Percentiles rank a stretch among this genome's conserved stretches.
phyloP scores from a whole-genome alignment of 2,797 vertebrate genomes.

The Hippopotamyrus pictus region DNA sequence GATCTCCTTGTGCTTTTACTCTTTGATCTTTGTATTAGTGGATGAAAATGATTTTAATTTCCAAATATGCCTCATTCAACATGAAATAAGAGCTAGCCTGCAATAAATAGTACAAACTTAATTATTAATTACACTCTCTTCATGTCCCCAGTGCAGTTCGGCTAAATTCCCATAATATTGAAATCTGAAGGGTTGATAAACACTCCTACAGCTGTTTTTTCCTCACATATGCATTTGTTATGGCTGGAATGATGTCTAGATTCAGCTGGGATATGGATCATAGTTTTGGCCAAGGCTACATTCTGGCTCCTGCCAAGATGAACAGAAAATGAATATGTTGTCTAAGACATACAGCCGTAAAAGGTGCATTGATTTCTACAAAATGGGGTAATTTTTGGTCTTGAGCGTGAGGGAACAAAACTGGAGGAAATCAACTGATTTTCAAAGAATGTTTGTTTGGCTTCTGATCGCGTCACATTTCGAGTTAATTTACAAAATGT shows the following conservation, averaged over 20 bases:
- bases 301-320: neutral
- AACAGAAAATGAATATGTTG: neutral
- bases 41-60: neutral
- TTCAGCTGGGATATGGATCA: neutral
- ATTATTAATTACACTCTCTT: neutral
- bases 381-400: neutral
- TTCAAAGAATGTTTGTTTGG: neutral
- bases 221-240: slow-evolving; percentile 1
- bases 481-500: neutral
- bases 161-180: neutral
- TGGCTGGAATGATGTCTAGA: neutral
- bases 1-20: neutral
- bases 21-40: neutral
- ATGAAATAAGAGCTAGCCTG: neutral
- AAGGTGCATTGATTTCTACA: neutral
- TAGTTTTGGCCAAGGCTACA: neutral
- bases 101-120: neutral
- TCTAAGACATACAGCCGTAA: neutral
- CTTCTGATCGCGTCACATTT: neutral
- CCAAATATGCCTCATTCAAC: neutral
- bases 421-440: neutral
- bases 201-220: neutral
- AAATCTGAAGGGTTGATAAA: neutral
- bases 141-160: neutral
- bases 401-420: neutral